Evolutionary conservation across 2,888 invertebrate species (phyloP).

Genomic region (Oscheius sp.): DNA sequence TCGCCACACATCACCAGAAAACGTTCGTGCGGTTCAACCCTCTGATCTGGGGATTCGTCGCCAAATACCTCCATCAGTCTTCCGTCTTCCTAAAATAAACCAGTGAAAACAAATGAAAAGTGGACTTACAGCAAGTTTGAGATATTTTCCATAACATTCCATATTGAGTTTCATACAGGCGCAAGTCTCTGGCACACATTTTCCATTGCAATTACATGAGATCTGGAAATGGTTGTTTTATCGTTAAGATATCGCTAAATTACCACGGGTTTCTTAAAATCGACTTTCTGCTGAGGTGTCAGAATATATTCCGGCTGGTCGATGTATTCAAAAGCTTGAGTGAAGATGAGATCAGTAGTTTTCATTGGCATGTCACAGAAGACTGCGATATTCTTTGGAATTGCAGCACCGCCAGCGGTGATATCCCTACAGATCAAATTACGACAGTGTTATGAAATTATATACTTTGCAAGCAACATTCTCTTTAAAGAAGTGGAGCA

Average conservation of each 20-base stretch:
- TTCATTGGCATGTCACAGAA: slow-evolving; percentile 4
- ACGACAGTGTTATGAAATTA: too few species aligned
- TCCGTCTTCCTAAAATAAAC: slow-evolving; percentile 8
- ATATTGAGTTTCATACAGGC: neutral
- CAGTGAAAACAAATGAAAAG: too few species aligned
- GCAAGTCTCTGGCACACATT: slow-evolving; percentile 10
- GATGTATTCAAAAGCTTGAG: neutral
- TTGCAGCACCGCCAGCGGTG: neutral
- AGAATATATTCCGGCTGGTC: neutral
- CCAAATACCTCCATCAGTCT: too few species aligned
- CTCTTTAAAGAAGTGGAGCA: neutral
- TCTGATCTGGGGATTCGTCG: neutral
- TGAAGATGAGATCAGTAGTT: slow-evolving; percentile 5
- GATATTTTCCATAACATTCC: neutral
- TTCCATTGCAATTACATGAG: neutral
- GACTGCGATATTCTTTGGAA: neutral
- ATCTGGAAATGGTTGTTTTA: neutral
- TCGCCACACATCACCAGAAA: slow-evolving; percentile 11
- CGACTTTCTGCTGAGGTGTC: neutral
- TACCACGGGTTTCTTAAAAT: neutral
- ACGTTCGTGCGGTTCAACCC: neutral
- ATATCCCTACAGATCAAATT: neutral
- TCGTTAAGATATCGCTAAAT: neutral
- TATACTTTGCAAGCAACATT: neutral
- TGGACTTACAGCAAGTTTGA: neutral